Evolutionary conservation across 2,888 invertebrate species (phyloP), one percentile per base, ranked within the genome.

Genomic region (Iselma pallidipennis): DNA sequence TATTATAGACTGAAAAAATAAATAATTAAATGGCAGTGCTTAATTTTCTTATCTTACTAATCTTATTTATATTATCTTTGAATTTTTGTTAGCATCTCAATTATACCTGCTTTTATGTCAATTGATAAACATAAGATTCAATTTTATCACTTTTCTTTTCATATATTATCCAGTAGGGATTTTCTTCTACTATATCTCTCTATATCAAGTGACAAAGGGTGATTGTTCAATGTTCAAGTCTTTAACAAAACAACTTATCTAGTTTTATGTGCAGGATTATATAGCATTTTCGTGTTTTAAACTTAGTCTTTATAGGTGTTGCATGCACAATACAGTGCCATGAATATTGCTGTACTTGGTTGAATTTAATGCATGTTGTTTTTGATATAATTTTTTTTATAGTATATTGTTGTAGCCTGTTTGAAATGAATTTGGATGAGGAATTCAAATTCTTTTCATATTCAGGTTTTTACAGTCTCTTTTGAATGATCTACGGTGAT

Each of bases 131-230:
- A n/a, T 16, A 16, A 37, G 16, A 37, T 37, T 37, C 6, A 37
- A 3, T 2, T 37, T 37, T 37, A 37, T 16, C 16, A 14, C 2
- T 16, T 37, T 9, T 16, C 37, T 16, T 37, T 37, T 37, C 37
- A 37, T 37, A 37, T 37, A 37, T 9, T 37, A 6, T 16, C n/a
- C n/a, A n/a, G n/a, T n/a, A n/a, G n/a, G n/a, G n/a, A n/a, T n/a
- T n/a, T n/a, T n/a, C n/a, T n/a, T n/a, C 2, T 37, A 37, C 16
- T 16, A 16, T 37, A 37, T 9, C 16, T 9, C 29, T 55, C 70
- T 72, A 71, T 68, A 62, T 69, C 64, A 58, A 63, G 53, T 59
- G 71, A 72, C 72, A 72, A 72, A 72, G 70, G 71, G 65, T 65
- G 55, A 51, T 67, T 61, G 70, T 69, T 70, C 65, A 61, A 64